A percentile compares a stretch with the other conserved stretches of the same genome.
phyloP scores from a whole-genome alignment of 2,113 vertebrate species.

The Crypturellus undulatus region DNA sequence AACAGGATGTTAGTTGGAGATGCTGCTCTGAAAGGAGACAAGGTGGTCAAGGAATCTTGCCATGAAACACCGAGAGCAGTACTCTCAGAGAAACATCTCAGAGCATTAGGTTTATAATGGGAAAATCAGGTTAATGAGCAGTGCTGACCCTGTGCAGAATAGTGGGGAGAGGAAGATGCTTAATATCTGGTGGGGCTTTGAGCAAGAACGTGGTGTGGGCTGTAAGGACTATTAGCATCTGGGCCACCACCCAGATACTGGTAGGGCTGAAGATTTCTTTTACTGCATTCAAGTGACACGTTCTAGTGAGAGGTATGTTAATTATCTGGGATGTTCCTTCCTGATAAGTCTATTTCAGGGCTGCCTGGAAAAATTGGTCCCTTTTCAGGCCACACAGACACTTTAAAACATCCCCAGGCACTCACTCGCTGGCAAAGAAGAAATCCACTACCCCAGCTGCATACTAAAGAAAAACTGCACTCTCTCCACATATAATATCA shows the following conservation, averaged over 20 bases:
- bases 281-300: not conserved
- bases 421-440: not conserved
- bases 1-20: not conserved
- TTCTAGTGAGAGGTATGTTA: not conserved
- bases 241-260: too few relatives aligned
- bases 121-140: not conserved
- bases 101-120: not conserved
- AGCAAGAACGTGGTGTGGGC: not conserved
- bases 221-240: not conserved
- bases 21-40: not conserved
- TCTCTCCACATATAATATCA: not conserved
- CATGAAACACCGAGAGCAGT: not conserved
- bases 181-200: not conserved
- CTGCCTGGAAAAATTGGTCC: not conserved
- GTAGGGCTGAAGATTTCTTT: not conserved
- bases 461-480: not conserved
- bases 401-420: not conserved
- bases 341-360: not conserved
- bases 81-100: not conserved
- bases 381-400: not conserved
- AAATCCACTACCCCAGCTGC: not conserved
- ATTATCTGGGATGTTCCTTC: not conserved
- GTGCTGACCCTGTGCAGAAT: not conserved
- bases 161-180: not conserved
- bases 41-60: not conserved